Base-by-base conservation (phyloP, 2,113 vertebrate species). In the Pogonocichla stellata region DNA sequence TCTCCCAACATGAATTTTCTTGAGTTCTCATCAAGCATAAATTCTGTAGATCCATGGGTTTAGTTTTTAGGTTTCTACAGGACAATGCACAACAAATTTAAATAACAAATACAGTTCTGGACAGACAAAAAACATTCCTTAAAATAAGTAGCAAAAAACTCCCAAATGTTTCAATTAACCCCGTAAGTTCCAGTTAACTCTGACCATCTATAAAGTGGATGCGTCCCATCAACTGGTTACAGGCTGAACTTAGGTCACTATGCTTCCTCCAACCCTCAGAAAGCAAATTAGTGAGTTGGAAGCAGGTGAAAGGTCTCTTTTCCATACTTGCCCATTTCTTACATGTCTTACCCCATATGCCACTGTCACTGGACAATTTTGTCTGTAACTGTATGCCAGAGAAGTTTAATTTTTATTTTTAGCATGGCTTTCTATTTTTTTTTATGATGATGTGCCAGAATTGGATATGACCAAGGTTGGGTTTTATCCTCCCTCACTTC, bases 401-500 rank as follows among this genome's bases (percentile, higher is more conserved):
- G 3, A 64, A 61, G 17, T 42, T 77, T 9, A 15, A 7, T 51
- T 86, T 77, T 40, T 48, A 13, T 13, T 70, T 73, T 82, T 65
- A 72, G 38, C 11, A 57, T 3, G 2, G 4, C 4, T 79, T 65
- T 77, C n/a, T 74, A 18, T 19, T 80, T 90, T 36, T 19, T 72
- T 85, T 64, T 26, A 11, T 33, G 79, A 51, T 47, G 14, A 42
- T 23, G 13, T 14, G 14, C 45, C 9, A 6, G 19, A 85, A 26
- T 8, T 80, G 22, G 62, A 45, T 4, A 16, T 2, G 2, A n/a
- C 19, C 28, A 40, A 8, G 8, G 9, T 14, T 48, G 4, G 1
- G 14, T 65, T 58, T 69, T 64, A 51, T 31, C 19, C 8, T 42
- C 36, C 19, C 19, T 72, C 38, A 10, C 8, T 72, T 72, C 48